Base-by-base conservation (phyloP, 2,113 vertebrate genomes). In the Syngnathus typhle region DNA sequence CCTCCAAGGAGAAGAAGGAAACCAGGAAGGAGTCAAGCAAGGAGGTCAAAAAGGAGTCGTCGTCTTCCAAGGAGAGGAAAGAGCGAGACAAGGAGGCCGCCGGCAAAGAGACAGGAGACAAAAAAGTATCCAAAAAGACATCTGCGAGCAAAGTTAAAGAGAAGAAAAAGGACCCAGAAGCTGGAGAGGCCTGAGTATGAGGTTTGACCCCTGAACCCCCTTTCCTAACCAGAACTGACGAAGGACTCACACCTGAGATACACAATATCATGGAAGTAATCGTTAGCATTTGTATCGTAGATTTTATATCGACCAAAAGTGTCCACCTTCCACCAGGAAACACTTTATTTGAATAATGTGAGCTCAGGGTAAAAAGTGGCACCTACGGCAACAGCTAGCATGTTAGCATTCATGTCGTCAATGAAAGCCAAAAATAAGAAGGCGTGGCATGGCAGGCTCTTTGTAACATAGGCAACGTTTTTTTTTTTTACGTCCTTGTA, bases 81-180 rank as follows among this genome's bases (percentile, higher is more conserved):
- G 85, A 69, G 15, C 85, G 88, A 19, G 70, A 41, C 71, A 89
- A 85, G 69, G 85, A 87, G 64, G 5, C 68, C 2, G 1, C 27
- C 2, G 18, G 52, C 67, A 86, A 83, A 64, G 87, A 88, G 54
- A 1, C 69, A 0, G 77, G 71, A 4, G 86, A 90, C 36, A 86
- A 78, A 39, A 91, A 89, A 49, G 88, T 83, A 36, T 77, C 83
- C 68, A 89, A 63, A 73, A 91, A 88, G 78, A 70, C 85, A 0
- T 89, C 89, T 0, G 64, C 82, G 7, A 91, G 89, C 73, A 86
- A 84, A 75, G 86, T 83, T 23, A 91, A 91, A 72, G 89, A 90
- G 78, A 90, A 88, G 81, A 90, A 90, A 80, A 89, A 86, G 70
- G 87, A 89, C 67, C 41, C 84, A 0, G 87, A 89, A 37, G 81